Evolutionary conservation across 2,888 invertebrate genomes (phyloP), one percentile per base, ranked within the genome.

Genomic region (Synanthedon tipuliformis): DNA sequence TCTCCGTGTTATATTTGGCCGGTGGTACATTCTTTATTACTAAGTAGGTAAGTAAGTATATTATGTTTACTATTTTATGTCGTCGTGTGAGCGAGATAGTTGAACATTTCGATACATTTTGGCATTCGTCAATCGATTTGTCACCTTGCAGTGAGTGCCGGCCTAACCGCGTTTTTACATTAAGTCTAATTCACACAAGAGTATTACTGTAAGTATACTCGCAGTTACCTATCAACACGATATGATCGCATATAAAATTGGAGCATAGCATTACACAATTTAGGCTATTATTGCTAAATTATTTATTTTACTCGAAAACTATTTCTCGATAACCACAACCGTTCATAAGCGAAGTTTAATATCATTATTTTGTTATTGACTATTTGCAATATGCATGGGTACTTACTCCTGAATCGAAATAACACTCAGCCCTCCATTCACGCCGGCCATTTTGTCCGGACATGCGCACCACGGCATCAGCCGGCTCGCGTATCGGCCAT

Each of bases 281-380:
- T 81, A 83, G 78, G 85, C 81, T 84, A 86, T 85, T 87, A 87
- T 87, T 86, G 86, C 86, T 86, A 85, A 85, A 75, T 73, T 82
- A 78, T 72, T 82, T 77, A 81, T 81, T 73, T 78, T 73, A 83
- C 73, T 80, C 82, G 80, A 82, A 79, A 86, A 81, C 83, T 84
- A 85, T 84, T 81, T 84, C 79, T 80, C 84, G 83, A 79, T 83
- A 79, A 85, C 81, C 87, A 87, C 87, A 86, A 86, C 87, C 86
- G 78, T 86, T 86, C 86, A 86, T 87, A 87, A 87, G 86, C 85
- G 85, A 86, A 84, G 84, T 86, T 80, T 77, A 84, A 83, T 80
- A 82, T 80, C 80, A 81, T 79, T 78, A 79, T 77, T 75, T 79
- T 77, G 79, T 81, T 81, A 83, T 83, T 84, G 83, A 85, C 84